Evolutionary conservation across 1,140 invertebrate species (phyloP), one percentile per base, ranked within the genome.

Genomic region (Wiebesia pumilae): DNA sequence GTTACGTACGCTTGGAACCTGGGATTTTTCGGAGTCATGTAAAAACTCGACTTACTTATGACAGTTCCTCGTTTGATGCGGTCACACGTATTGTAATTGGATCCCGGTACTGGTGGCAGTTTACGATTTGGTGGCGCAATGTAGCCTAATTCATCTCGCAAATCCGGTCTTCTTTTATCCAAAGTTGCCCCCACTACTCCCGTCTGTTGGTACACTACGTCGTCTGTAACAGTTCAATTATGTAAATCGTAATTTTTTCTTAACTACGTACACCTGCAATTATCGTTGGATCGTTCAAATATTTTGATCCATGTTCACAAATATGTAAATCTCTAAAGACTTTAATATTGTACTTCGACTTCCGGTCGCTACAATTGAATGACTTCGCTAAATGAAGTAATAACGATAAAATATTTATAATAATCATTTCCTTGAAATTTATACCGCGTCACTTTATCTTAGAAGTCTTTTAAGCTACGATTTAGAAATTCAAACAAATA

Each of bases 61-160:
- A 96, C 96, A 94, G 96, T 97, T 96, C 97, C 97, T 95, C 97
- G 95, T 95, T 98, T 98, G 94, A 98, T 97, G 90, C 97, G 95
- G 95, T 98, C 97, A 93, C 97, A 98, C 43, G 97, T 98, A 93
- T 98, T 98, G 94, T 98, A 98, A 93, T 98, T 98, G 30, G 97
- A 97, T 84, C 97, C 97, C 65, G 97, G 97, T 4, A 98, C 97
- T 21, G 97, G 97, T 16, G 97, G 97, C 71, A 98, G 94, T 93
- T 98, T 98, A 87, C 97, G 95, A 92, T 98, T 98, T 58, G 97
- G 97, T 47, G 97, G 97, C 0, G 97, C 97, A 91, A 98, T 98
- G 93, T 98, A 98, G 47, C 97, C 97, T 12, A 98, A 95, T 93
- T 98, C 97, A 91, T 98, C 97, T 21, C 97, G 95, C 40, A 98